phyloP scores from a whole-genome alignment of 2,113 vertebrate genomes.

The Oncorhynchus clarkii region DNA sequence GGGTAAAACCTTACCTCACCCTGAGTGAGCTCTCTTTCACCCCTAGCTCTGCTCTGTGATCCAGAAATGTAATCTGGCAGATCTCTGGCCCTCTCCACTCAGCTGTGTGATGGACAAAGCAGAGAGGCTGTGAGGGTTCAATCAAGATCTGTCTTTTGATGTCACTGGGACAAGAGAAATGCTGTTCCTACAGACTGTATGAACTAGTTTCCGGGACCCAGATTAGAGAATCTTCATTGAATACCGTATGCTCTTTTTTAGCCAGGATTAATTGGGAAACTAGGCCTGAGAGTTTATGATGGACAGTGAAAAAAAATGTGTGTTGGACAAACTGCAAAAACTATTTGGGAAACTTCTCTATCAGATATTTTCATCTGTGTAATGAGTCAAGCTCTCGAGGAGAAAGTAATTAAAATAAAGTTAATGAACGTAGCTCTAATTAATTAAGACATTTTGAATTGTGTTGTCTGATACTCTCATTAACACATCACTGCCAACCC shows the following conservation, averaged over 20 bases:
- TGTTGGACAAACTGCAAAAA: too few relatives aligned
- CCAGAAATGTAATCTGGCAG: background rate
- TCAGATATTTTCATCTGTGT: conserved; percentile 51
- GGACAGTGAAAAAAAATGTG: too few relatives aligned
- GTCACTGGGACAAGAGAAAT: too few relatives aligned
- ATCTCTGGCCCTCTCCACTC: background rate
- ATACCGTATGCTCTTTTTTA: too few relatives aligned
- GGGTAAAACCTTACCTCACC: background rate
- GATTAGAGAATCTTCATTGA: too few relatives aligned
- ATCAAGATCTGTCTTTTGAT: too few relatives aligned
- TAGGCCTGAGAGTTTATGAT: too few relatives aligned
- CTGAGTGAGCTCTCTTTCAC: conserved; percentile 58
- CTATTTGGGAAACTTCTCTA: background rate
- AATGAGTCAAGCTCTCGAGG: conserved; percentile 59
- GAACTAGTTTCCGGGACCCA: too few relatives aligned
- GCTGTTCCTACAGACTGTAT: too few relatives aligned
- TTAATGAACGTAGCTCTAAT: conserved; percentile 68
- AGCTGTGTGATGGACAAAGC: background rate
- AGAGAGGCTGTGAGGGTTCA: background rate
- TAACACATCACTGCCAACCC: conserved; percentile 42
- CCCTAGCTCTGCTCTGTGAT: conserved; percentile 6
- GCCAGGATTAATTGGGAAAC: too few relatives aligned
- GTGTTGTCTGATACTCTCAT: conserved; percentile 50
- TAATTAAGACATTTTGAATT: conserved; percentile 63
- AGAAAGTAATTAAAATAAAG: conserved; percentile 64